phyloP scores from a whole-genome alignment of 92 coral and sea anemone species.

The Pocillopora grandis region DNA sequence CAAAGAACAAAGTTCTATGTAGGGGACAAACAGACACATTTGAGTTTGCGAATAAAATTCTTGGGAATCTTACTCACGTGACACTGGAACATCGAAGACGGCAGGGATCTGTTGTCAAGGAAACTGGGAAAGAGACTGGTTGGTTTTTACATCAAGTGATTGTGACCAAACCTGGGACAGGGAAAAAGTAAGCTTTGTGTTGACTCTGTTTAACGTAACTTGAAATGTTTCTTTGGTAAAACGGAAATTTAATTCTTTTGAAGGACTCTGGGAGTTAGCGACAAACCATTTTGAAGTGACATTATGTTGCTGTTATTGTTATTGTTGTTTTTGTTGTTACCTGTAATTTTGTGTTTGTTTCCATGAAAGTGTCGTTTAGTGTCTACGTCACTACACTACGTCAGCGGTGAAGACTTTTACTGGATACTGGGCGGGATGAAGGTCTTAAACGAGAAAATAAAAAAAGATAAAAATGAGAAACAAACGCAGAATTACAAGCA shows the following conservation, averaged over 20 bases:
- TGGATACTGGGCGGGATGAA: constrained; percentile 82
- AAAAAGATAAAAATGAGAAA: background rate
- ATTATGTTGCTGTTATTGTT: no score
- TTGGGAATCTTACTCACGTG: constrained; percentile 76
- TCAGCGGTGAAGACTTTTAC: constrained; percentile 90
- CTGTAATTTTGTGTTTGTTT: no score
- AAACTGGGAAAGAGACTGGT: constrained; percentile 78
- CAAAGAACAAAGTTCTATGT: constrained; percentile 77
- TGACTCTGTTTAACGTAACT: background rate
- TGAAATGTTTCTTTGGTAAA: background rate
- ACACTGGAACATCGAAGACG: constrained; percentile 86
- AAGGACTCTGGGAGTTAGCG: constrained; percentile 59
- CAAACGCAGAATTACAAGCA: background rate
- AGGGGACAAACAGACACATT: constrained; percentile 86
- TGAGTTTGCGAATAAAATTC: constrained; percentile 78
- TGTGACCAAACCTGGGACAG: constrained; percentile 61
- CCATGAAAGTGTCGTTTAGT: no score
- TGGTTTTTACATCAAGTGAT: constrained; percentile 71
- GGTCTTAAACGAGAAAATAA: constrained; percentile 51
- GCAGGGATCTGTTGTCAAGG: constrained; percentile 69
- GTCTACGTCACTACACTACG: background rate
- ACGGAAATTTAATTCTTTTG: no score
- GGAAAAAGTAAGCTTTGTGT: constrained; percentile 66
- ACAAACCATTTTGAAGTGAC: no score
- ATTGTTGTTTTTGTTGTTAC: no score